Evolutionary conservation across 2,113 vertebrate species (phyloP).

Genomic region (Cichladusa arquata): DNA sequence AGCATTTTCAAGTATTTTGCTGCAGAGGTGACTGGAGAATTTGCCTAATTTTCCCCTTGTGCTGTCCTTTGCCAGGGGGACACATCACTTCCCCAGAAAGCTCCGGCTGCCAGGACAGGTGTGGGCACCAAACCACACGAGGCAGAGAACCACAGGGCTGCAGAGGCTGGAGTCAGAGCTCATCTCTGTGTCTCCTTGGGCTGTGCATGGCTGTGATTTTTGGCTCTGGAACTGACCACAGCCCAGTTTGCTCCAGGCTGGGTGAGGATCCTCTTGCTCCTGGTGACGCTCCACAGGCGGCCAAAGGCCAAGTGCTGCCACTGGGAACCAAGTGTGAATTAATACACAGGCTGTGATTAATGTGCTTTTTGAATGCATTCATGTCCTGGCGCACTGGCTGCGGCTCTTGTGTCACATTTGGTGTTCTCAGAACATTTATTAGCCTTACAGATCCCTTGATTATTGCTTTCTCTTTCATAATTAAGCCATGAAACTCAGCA

Average conservation of each 20-base stretch:
- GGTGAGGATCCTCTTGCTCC: fast-evolving
- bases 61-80: background rate
- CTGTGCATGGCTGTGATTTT: background rate
- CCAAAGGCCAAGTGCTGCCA: background rate
- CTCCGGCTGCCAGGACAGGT: background rate
- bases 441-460: conserved; percentile 58
- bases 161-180: background rate
- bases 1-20: background rate
- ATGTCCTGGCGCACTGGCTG: conserved; percentile 19
- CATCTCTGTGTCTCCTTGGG: background rate
- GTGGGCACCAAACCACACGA: fast-evolving
- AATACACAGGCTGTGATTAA: background rate
- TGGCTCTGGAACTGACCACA: fast-evolving
- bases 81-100: background rate
- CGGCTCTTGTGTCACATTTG: background rate
- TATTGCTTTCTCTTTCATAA: conserved; percentile 58
- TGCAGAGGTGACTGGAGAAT: background rate
- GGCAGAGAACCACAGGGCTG: background rate
- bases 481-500: conserved; percentile 53
- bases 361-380: conserved; percentile 3
- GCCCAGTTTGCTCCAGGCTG: background rate
- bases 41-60: background rate
- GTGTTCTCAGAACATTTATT: conserved; percentile 53
- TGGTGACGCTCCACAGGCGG: background rate
- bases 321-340: conserved; percentile 10